These are phyloP conservation scores for Rostratula benghalensis DNA, from an alignment of 2,113 vertebrate species.

Conservation along the genomic window DNA sequence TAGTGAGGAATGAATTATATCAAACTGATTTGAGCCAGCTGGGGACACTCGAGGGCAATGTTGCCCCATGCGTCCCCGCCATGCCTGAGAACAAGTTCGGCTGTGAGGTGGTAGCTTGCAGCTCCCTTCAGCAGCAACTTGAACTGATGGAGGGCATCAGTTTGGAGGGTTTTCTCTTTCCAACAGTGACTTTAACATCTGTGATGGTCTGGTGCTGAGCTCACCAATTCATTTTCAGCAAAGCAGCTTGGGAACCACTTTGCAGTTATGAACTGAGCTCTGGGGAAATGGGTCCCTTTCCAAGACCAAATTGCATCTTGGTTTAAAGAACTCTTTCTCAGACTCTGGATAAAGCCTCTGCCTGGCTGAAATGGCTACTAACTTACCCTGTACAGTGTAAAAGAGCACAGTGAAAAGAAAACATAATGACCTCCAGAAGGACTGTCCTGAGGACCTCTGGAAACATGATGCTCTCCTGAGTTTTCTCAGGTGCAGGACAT, in stretches of 20 bases:
- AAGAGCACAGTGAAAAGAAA: neutral
- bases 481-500: neutral
- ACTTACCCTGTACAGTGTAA: neutral
- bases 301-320: neutral
- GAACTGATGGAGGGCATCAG: neutral
- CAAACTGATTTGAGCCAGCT: neutral
- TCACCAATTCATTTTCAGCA: neutral
- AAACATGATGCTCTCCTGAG: neutral
- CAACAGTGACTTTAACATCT: neutral
- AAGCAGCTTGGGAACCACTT: neutral
- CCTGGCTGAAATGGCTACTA: neutral
- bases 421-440: accelerated
- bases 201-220: neutral
- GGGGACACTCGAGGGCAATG: neutral
- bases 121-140: neutral
- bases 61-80: neutral
- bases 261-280: neutral
- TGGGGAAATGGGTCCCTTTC: neutral
- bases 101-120: neutral
- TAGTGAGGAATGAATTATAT: neutral
- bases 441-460: neutral
- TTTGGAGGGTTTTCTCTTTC: neutral
- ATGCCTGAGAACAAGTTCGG: neutral
- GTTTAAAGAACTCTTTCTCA: neutral
- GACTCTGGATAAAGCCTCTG: neutral